These are phyloP conservation scores for Athene cunicularia DNA, from an alignment of 2,113 vertebrate genomes.

Conservation along the genomic window DNA sequence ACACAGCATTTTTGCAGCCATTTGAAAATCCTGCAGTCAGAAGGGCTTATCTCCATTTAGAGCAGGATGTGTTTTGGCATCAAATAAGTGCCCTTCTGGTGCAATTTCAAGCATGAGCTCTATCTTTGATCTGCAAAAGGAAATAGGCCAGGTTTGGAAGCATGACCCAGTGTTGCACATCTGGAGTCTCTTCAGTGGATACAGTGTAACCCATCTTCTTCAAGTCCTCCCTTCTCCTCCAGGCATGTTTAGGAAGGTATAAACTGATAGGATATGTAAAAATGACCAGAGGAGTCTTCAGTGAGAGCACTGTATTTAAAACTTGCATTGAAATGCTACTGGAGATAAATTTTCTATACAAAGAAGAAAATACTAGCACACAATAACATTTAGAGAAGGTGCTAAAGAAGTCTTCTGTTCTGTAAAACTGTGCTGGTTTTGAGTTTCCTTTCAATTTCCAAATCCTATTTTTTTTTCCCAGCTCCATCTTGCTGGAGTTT, in stretches of 20 bases:
- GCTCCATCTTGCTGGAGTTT: not conserved
- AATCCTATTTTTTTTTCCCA: not conserved
- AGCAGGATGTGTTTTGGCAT: not conserved
- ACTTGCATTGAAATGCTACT: not conserved
- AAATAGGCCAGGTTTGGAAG: not conserved
- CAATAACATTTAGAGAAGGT: not conserved
- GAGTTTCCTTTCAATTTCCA: not conserved
- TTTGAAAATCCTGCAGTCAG: not conserved
- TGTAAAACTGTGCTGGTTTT: not conserved
- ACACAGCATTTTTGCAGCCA: not conserved
- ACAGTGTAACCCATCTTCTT: not conserved
- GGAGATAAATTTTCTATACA: not conserved
- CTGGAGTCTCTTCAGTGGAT: not conserved
- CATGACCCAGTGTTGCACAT: not conserved
- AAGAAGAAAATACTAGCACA: not conserved
- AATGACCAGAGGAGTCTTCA: not conserved
- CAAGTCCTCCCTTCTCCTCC: not conserved
- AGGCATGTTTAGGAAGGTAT: not conserved
- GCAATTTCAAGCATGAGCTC: not conserved
- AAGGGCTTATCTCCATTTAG: not conserved
- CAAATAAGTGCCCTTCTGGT: not conserved
- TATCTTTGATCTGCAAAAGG: not conserved
- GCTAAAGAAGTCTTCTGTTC: not conserved
- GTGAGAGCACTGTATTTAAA: not conserved
- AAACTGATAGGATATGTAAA: not conserved